These are phyloP conservation scores for Agriopis aurantiaria DNA, from an alignment of 2,888 invertebrate species.

Conservation along the genomic window DNA sequence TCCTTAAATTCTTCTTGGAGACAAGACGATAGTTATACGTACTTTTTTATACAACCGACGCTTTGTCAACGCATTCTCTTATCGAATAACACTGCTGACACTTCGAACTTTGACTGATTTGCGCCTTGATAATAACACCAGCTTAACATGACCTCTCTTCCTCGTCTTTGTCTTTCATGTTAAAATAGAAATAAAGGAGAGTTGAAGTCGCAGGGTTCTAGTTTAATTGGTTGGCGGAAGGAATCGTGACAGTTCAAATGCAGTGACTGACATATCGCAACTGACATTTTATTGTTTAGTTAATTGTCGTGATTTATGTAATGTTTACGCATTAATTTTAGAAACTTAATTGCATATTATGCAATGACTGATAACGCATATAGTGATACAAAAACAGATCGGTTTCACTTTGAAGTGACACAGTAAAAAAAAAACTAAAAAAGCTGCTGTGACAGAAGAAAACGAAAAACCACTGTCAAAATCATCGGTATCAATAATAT, in stretches of 20 bases:
- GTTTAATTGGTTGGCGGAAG: constrained; percentile 53
- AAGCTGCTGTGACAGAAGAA: background rate
- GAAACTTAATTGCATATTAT: constrained; percentile 52
- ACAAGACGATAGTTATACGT: constrained; percentile 56
- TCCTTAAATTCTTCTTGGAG: constrained; percentile 51
- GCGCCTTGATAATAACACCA: constrained; percentile 66
- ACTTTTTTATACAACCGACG: constrained; percentile 59
- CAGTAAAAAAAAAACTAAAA: background rate
- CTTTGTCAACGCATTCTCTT: constrained; percentile 70
- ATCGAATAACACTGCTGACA: constrained; percentile 67
- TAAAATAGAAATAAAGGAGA: background rate
- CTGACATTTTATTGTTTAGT: constrained; percentile 68
- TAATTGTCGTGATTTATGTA: constrained; percentile 66
- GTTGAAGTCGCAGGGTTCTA: constrained; percentile 39
- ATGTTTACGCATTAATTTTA: constrained; percentile 58
- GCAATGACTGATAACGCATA: constrained; percentile 36
- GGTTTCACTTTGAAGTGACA: background rate
- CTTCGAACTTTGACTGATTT: constrained; percentile 76
- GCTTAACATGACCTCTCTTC: constrained; percentile 50
- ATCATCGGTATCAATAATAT: too few relatives aligned
- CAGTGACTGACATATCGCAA: constrained; percentile 58
- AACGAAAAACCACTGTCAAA: background rate
- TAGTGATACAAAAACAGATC: constrained; percentile 33
- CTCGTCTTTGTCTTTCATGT: background rate
- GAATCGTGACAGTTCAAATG: constrained; percentile 67